Conservation (phyloP, 2,797 vertebrate genomes). For the Gymnopithys bicolor region DNA sequence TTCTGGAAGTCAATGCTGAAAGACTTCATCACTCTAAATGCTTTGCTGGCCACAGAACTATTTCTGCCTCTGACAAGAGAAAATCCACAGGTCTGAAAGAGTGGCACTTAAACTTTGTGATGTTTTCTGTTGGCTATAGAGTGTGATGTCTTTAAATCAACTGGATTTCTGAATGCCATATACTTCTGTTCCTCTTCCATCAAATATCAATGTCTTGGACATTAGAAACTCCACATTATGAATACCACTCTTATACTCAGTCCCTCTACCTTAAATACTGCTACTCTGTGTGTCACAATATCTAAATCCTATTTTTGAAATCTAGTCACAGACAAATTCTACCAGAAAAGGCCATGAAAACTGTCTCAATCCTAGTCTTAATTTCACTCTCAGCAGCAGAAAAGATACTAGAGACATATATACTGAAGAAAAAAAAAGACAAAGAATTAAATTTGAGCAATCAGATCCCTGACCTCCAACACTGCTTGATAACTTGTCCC, state of each 20-base stretch:
- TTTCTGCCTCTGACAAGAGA: background rate
- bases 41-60: background rate
- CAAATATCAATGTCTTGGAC: background rate
- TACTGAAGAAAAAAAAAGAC: background rate
- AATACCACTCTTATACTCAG: background rate
- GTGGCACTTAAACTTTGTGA: background rate
- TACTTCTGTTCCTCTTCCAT: background rate
- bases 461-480: background rate
- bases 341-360: background rate
- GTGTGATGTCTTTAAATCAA: background rate
- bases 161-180: background rate
- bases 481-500: background rate
- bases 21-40: background rate
- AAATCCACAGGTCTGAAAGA: background rate
- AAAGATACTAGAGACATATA: background rate
- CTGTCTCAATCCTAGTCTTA: background rate
- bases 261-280: background rate
- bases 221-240: background rate
- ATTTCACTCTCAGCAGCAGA: background rate
- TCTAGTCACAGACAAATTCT: background rate
- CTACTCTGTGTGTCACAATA: background rate
- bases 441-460: background rate
- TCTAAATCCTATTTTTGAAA: background rate
- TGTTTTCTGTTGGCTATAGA: background rate
- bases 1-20: background rate